Base-by-base conservation (phyloP, 2,113 vertebrate genomes). In the Labeo rohita region DNA sequence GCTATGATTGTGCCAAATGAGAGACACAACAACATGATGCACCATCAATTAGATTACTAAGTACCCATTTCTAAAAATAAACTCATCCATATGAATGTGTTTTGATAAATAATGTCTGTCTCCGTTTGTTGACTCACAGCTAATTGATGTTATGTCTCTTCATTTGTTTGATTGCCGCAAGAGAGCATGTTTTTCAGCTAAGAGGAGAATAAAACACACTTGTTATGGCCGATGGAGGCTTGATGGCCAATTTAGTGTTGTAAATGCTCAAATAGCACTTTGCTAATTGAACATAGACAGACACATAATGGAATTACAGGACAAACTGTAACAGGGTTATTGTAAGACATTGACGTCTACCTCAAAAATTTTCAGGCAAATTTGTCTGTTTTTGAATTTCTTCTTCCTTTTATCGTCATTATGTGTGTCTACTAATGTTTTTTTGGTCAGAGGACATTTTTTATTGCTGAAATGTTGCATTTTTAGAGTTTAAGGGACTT, bases 1-100 rank as follows among this genome's bases (percentile, higher is more conserved):
- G 63, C 28, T 68, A 52, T 73, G 66, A 54, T 73, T 73, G 66
- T 73, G 81, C 68, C 81, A 83, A 70, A 72, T 59, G 34, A 73
- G 16, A 83, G 66, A 39, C 39, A 82, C 68, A 83, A 83, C 68
- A 83, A 45, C 81, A 73, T 73, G 81, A 83, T 73, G 81, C 50
- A 73, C 81, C 81, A 83, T 83, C 81, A 83, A 73, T 83, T 83
- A 83, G 65, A 56, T 68, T 56, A 59, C 81, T 83, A 83, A 83
- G 63, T 73, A 73, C 81, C 36, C 36, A 73, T 72, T 83, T 73
- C 81, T 72, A 83, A 73, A 73, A 83, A 72, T 73, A 73, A 83
- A 73, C 21, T 70, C 28, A 68, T 82, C 47, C 47, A 73, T 83
- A 73, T 73, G 66, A 83, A 83, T 73, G 65, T 82, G 63, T 83